Percentiles rank a stretch among this genome's conserved stretches.
Conservation (phyloP, 2,113 vertebrate species). For the Castor canadensis region DNA sequence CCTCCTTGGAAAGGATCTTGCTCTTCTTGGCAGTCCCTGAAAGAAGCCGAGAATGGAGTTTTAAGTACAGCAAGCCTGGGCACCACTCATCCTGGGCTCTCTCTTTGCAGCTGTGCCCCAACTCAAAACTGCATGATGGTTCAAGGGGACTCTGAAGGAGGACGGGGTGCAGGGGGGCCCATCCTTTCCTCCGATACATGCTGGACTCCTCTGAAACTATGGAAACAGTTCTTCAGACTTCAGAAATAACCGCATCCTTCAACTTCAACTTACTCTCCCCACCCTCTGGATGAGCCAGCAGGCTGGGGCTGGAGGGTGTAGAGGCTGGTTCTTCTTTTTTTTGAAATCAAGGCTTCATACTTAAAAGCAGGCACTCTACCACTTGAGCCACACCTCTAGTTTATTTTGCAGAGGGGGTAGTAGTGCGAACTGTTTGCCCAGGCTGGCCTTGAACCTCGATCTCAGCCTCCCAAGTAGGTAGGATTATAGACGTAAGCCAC, state of each 20-base stretch:
- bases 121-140: not conserved
- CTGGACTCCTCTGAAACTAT: not conserved
- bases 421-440: too few relatives aligned
- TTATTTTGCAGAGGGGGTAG: too few relatives aligned
- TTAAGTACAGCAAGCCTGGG: not conserved
- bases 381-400: too few relatives aligned
- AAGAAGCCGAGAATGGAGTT: not conserved
- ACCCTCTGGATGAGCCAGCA: too few relatives aligned
- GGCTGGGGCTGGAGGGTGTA: too few relatives aligned
- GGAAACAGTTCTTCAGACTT: not conserved
- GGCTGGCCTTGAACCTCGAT: not conserved
- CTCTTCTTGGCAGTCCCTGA: slow-evolving; percentile 95
- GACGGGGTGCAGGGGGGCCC: fast-evolving
- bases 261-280: not conserved
- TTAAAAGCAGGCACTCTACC: too few relatives aligned
- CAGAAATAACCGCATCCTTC: not conserved
- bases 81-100: not conserved
- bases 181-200: not conserved
- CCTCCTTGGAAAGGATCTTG: slow-evolving; percentile 95
- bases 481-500: not conserved
- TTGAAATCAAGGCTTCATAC: too few relatives aligned
- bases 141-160: not conserved
- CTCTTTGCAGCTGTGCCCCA: not conserved
- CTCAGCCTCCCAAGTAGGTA: too few relatives aligned
- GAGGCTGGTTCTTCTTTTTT: too few relatives aligned